phyloP scores from a whole-genome alignment of 1,140 invertebrate genomes.

The Coboldia fuscipes region DNA sequence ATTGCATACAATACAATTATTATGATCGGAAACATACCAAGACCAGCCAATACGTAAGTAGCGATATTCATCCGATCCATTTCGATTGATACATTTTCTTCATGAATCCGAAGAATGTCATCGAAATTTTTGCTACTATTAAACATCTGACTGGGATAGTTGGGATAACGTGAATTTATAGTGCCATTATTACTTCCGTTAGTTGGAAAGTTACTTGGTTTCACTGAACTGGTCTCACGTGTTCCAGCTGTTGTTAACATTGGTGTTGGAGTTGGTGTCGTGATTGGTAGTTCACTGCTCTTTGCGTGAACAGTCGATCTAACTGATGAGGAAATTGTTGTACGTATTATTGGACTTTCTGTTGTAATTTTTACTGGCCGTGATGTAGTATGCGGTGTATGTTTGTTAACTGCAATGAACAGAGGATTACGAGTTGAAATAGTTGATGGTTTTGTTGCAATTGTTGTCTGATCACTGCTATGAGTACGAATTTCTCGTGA shows the following conservation, averaged over 20 bases:
- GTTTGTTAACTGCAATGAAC: constrained; percentile 7
- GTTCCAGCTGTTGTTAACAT: constrained; percentile 5
- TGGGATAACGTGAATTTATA: background rate
- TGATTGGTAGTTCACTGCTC: background rate
- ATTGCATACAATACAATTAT: constrained; percentile 29
- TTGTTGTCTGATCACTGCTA: constrained; percentile 8
- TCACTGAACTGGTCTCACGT: background rate
- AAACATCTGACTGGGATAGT: background rate
- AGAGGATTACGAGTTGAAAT: constrained; percentile 15
- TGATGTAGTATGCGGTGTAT: constrained; percentile 4
- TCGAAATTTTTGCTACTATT: constrained; percentile 2
- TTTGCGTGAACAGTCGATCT: constrained; percentile 13
- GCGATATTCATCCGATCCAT: constrained; percentile 29
- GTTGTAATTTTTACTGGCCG: background rate
- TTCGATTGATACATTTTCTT: constrained; percentile 27
- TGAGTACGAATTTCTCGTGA: constrained; percentile 10
- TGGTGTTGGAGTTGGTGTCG: constrained; percentile 4
- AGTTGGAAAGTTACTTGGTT: background rate
- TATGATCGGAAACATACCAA: constrained; percentile 32
- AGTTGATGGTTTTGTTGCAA: constrained; percentile 16
- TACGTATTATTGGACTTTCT: constrained; percentile 10
- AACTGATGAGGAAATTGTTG: constrained; percentile 13
- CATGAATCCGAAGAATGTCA: constrained; percentile 5
- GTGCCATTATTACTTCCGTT: background rate
- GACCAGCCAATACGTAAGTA: constrained; percentile 30